Conservation (phyloP, 1,140 invertebrate genomes). For the Hermatobates lingyangjiaoensis region DNA sequence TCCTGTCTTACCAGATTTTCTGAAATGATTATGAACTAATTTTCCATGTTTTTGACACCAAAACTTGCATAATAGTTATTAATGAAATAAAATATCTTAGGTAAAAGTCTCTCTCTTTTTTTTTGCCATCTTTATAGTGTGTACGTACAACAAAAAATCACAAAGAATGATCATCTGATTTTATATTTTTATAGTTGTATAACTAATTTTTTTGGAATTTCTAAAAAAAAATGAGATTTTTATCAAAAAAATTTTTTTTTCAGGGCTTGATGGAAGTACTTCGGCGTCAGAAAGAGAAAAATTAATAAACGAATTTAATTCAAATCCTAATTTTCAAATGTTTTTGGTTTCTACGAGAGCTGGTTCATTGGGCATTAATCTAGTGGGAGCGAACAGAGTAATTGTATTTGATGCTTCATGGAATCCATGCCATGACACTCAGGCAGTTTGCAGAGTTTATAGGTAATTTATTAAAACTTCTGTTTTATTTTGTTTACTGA, state of each 20-base stretch:
- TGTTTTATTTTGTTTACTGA: background rate
- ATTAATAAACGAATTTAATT: slow-evolving; percentile 93
- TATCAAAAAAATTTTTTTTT: slow-evolving; percentile 13
- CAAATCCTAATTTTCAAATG: slow-evolving; percentile 66
- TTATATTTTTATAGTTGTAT: too few species aligned
- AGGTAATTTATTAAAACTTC: slow-evolving; percentile 26
- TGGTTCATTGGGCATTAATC: slow-evolving; percentile 91
- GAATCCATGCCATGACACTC: slow-evolving; percentile 99
- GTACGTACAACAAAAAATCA: too few species aligned
- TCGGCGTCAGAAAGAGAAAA: slow-evolving; percentile 84
- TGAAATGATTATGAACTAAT: too few species aligned
- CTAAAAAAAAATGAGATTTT: too few species aligned
- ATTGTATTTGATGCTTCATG: slow-evolving; percentile 96
- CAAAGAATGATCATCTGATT: too few species aligned
- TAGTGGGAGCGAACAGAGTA: slow-evolving; percentile 90
- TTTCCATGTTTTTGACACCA: too few species aligned
- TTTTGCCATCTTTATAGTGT: too few species aligned
- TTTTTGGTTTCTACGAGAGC: slow-evolving; percentile 96
- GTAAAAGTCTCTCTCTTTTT: too few species aligned
- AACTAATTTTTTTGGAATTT: too few species aligned
- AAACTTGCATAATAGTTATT: too few species aligned
- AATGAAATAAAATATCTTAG: too few species aligned
- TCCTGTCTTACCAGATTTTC: too few species aligned
- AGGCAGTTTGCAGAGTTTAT: slow-evolving; percentile 94
- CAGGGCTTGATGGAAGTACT: slow-evolving; percentile 85